These are phyloP conservation scores for Hydraecia micacea DNA, from an alignment of 2,888 invertebrate species.

Conservation along the genomic window DNA sequence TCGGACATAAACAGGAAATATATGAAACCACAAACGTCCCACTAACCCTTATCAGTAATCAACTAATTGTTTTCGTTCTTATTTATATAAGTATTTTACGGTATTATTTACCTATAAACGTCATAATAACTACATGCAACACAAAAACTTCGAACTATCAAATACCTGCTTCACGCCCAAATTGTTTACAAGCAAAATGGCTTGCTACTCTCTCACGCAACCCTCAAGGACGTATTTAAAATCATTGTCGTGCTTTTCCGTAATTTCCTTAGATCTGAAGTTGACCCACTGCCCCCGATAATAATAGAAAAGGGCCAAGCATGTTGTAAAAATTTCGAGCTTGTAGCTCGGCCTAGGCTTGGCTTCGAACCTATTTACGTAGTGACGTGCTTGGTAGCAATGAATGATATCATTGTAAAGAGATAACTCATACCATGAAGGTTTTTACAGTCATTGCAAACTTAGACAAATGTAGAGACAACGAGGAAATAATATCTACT, in stretches of 20 bases:
- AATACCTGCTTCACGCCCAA: constrained; percentile 53
- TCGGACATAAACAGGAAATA: constrained; percentile 49
- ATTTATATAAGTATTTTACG: neutral
- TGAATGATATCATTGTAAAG: constrained; percentile 54
- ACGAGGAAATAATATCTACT: constrained; percentile 1
- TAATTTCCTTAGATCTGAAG: constrained; percentile 77
- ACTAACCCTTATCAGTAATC: constrained; percentile 24
- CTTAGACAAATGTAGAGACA: constrained; percentile 10
- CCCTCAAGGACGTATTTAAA: constrained; percentile 75
- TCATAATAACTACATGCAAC: constrained; percentile 12
- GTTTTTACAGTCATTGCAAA: constrained; percentile 25
- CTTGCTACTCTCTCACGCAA: constrained; percentile 73
- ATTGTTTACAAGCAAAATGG: constrained; percentile 52
- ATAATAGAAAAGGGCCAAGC: constrained; percentile 57
- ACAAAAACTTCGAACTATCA: constrained; percentile 32
- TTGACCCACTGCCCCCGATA: constrained; percentile 85
- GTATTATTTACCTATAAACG: constrained; percentile 20
- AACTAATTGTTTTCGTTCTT: constrained; percentile 43
- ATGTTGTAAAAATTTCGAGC: constrained; percentile 60
- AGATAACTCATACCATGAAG: constrained; percentile 41
- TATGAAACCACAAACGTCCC: constrained; percentile 45
- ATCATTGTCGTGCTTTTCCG: constrained; percentile 75
- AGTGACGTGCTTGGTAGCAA: constrained; percentile 52
- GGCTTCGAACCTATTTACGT: constrained; percentile 26
- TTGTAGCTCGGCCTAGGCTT: constrained; percentile 40